A percentile compares a stretch with the other conserved stretches of the same genome.
Evolutionary conservation across 2,888 invertebrate species (phyloP).

Genomic region (Acholoe squamosa): DNA sequence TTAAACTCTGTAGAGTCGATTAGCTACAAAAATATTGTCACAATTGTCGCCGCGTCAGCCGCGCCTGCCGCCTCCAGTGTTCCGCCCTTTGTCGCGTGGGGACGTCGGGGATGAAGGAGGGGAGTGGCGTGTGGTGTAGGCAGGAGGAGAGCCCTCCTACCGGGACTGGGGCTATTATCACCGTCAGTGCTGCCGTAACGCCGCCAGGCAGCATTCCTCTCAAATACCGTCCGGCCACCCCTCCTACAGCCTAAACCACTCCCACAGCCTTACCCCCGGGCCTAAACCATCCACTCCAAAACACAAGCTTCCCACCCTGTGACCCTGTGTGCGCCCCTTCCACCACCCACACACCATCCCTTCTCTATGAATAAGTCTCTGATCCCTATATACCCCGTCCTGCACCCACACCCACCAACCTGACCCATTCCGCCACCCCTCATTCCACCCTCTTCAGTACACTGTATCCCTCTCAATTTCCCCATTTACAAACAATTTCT

Average conservation of each 20-base stretch:
- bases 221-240: not conserved
- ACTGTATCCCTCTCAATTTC: not conserved
- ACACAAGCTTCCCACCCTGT: not conserved
- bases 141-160: no score
- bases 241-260: no score
- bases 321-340: not conserved
- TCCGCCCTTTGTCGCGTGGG: slow-evolving; percentile 49
- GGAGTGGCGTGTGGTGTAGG: not conserved
- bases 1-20: slow-evolving; percentile 52
- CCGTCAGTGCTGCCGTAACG: not conserved
- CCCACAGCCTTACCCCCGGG: not conserved
- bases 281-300: not conserved
- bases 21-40: slow-evolving; percentile 61
- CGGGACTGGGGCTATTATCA: no score
- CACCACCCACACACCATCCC: not conserved
- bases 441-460: not conserved
- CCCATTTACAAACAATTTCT: slow-evolving; percentile 36
- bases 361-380: not conserved
- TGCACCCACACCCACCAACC: no score
- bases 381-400: not conserved
- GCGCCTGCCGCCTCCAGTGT: slow-evolving; percentile 41
- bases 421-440: no score
- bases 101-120: not conserved
- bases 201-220: not conserved
- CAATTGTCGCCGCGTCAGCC: slow-evolving; percentile 33